Evolutionary conservation across 2,113 vertebrate genomes (phyloP).

Genomic region (Labeo catla): DNA sequence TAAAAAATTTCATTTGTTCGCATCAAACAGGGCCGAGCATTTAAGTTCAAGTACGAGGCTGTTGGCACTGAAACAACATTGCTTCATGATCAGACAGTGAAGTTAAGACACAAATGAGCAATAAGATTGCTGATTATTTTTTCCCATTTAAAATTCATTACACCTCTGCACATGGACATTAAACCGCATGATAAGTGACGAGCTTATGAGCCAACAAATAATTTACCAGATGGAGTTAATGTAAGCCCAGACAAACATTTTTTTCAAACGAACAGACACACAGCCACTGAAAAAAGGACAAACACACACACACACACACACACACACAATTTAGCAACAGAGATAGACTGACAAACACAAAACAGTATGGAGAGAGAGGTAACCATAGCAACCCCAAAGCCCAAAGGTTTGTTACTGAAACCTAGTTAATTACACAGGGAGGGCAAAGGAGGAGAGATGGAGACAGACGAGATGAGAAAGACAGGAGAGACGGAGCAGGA

Average conservation of each 20-base stretch:
- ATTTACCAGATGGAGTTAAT: conserved; percentile 38
- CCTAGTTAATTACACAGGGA: conserved; percentile 75
- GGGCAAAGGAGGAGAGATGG: conserved; percentile 50
- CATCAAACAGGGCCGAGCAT: conserved; percentile 19
- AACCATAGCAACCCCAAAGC: conserved; percentile 78
- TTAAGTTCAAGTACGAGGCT: not conserved
- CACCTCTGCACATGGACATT: conserved; percentile 54
- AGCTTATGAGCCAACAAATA: conserved; percentile 36
- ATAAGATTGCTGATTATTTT: conserved; percentile 60
- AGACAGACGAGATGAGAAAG: conserved; percentile 34
- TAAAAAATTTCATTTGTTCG: conserved; percentile 28
- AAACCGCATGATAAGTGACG: conserved; percentile 49
- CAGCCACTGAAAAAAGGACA: conserved; percentile 10
- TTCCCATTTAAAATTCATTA: conserved; percentile 62
- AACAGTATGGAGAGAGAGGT: conserved; percentile 70
- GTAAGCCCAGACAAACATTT: conserved; percentile 38
- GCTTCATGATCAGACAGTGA: conserved; percentile 52
- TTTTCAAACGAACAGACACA: conserved; percentile 13
- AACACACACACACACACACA: conserved; percentile 18
- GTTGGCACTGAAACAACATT: not conserved
- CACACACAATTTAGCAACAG: conserved; percentile 33
- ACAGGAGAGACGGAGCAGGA: conserved; percentile 29
- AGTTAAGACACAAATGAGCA: conserved; percentile 58
- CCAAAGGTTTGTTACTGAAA: conserved; percentile 82
- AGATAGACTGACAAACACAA: conserved; percentile 51